A percentile compares a stretch with the other conserved stretches of the same genome.
These are phyloP conservation scores for Nephrotoma guestfalica DNA, from an alignment of 2,888 invertebrate genomes.

Conservation along the genomic window DNA sequence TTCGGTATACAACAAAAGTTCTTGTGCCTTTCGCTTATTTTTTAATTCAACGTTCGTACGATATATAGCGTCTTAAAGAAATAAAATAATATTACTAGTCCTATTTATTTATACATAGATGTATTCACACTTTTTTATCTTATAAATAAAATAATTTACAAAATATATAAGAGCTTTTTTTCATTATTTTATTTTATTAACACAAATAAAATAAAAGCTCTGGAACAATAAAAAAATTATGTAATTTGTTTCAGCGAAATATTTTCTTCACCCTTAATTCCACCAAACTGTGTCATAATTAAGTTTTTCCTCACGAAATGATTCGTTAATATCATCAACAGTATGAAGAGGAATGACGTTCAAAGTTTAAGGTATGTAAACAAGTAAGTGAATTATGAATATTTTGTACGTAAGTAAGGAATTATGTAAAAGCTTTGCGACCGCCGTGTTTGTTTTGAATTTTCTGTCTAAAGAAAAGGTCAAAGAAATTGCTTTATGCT, in stretches of 20 bases:
- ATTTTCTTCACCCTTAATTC: not conserved
- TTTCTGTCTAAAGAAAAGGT: too few species aligned
- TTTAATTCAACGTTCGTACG: not conserved
- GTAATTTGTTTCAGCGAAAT: not conserved
- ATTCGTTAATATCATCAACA: not conserved
- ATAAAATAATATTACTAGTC: not conserved
- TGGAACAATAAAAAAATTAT: not conserved
- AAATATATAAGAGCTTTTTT: not conserved
- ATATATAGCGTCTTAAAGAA: not conserved
- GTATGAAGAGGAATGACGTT: not conserved
- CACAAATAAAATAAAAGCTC: not conserved
- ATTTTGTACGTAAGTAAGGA: too few species aligned
- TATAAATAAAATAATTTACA: not conserved
- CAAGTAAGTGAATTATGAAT: not conserved
- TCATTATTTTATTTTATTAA: not conserved
- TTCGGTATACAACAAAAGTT: not conserved
- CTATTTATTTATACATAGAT: not conserved
- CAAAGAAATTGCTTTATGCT: too few species aligned
- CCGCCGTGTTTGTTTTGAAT: too few species aligned
- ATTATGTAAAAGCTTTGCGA: too few species aligned
- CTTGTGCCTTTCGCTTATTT: not conserved
- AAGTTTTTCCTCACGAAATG: not conserved
- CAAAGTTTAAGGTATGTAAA: not conserved
- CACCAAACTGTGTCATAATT: not conserved
- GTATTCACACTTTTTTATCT: not conserved